phyloP scores from a whole-genome alignment of 2,888 invertebrate species.

The Opisthograptis luteolata region DNA sequence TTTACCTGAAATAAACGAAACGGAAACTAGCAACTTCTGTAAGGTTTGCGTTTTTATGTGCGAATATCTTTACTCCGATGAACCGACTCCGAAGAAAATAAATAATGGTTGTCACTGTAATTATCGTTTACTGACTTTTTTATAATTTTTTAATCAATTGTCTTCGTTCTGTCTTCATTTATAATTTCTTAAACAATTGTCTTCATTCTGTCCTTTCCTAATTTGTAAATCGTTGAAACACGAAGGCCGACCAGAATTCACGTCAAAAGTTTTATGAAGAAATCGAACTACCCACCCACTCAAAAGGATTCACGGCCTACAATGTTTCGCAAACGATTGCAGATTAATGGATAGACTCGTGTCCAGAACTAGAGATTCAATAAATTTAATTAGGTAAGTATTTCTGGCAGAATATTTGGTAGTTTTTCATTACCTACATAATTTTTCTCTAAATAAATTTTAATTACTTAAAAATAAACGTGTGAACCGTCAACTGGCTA shows the following conservation, averaged over 20 bases:
- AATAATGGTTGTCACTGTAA: not conserved
- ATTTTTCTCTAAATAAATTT: too few species aligned
- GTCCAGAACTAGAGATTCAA: not conserved
- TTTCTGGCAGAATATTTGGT: too few species aligned
- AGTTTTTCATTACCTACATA: too few species aligned
- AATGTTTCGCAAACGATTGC: conserved; percentile 15
- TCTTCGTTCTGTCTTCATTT: too few species aligned
- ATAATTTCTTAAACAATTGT: too few species aligned
- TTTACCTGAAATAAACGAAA: not conserved
- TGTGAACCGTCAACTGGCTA: not conserved
- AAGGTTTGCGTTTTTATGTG: not conserved
- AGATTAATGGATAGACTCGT: not conserved
- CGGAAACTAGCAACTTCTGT: not conserved
- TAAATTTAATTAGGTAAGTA: too few species aligned
- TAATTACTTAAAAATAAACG: not conserved
- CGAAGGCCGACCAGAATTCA: conserved; percentile 20
- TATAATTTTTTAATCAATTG: too few species aligned
- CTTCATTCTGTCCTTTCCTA: too few species aligned
- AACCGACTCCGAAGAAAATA: not conserved
- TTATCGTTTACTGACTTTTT: too few species aligned
- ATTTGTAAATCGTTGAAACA: conserved; percentile 1
- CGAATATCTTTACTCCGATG: not conserved
- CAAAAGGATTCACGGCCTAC: conserved; percentile 15
- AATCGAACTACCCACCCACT: conserved; percentile 22
- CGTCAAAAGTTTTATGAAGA: conserved; percentile 15